Base-by-base conservation (phyloP, 2,888 invertebrate species). In the Sinopyrophorus schimmeli region DNA sequence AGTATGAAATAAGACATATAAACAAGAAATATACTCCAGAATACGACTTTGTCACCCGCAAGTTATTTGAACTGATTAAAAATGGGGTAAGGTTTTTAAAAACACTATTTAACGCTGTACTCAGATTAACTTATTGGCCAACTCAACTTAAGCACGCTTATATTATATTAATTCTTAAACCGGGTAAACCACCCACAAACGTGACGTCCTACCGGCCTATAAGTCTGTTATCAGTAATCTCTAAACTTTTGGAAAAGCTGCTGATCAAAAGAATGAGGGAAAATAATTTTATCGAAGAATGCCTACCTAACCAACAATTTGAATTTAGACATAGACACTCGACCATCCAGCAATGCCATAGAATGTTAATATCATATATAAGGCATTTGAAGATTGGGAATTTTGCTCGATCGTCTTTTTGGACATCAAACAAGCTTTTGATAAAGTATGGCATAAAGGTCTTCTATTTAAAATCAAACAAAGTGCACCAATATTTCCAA, bases 161-260 rank as follows among this genome's bases (percentile, higher is more conserved):
- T n/a, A n/a, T n/a, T n/a, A n/a, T n/a, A n/a, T n/a, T n/a, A n/a
- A n/a, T n/a, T n/a, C n/a, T n/a, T n/a, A n/a, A n/a, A n/a, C n/a
- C 21, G 9, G 5, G 21, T n/a, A 30, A 35, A 35, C 11, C 3
- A 7, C 10, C 20, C n/a, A 16, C 2, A 18, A 16, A 35, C n/a
- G 35, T 35, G n/a, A 16, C 21, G 11, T 35, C 35, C 11, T 35
- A 35, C 21, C 35, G 21, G 3, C 21, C 23, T n/a, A 35, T 35
- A 4, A 35, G 21, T 21, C n/a, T 35, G 7, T n/a, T 35, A 7
- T 9, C 21, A 11, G 3, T 4, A 21, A 9, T 21, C 11, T 18
- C 35, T 6, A 35, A 35, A 18, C 35, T 35, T 2, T 10, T 35
- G 21, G 35, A 35, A 20, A 21, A 35, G 12, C 21, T 35, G 2